Conservation (phyloP, 2,888 invertebrate genomes). For the Lydus trimaculatus region DNA sequence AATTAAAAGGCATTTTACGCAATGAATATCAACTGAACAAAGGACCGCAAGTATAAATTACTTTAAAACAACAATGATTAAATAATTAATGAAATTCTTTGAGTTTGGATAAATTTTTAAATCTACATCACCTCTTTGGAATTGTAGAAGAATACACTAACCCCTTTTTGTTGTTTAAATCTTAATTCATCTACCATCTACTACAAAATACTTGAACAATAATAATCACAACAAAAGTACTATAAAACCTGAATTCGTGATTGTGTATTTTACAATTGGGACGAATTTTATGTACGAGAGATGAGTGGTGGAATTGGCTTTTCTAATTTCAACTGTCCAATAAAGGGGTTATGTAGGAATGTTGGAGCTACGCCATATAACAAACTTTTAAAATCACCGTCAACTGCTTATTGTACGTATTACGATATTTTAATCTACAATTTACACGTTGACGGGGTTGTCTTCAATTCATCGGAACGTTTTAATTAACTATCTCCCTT, state of each 20-base stretch:
- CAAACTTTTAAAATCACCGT: neutral
- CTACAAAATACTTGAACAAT: constrained; percentile 44
- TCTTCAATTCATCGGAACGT: constrained; percentile 50
- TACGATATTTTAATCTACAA: constrained; percentile 55
- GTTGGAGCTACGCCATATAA: constrained; percentile 26
- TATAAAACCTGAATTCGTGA: constrained; percentile 54
- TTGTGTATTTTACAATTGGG: constrained; percentile 57
- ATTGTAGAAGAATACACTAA: constrained; percentile 13
- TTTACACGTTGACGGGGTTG: constrained; percentile 41
- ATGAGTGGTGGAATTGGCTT: constrained; percentile 57
- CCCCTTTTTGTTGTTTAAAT: constrained; percentile 18
- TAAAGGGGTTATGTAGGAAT: constrained; percentile 52
- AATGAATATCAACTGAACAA: constrained; percentile 50
- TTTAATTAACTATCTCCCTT: constrained; percentile 51
- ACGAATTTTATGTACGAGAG: constrained; percentile 50
- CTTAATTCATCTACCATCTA: constrained; percentile 13
- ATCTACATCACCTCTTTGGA: constrained; percentile 53
- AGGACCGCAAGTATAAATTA: constrained; percentile 46
- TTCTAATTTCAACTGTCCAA: constrained; percentile 58
- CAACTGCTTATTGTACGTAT: constrained; percentile 55
- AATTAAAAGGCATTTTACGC: constrained; percentile 47
- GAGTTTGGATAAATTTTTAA: constrained; percentile 55
- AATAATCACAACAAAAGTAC: constrained; percentile 51
- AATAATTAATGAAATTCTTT: constrained; percentile 59
- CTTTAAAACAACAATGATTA: constrained; percentile 56